Base-by-base conservation (phyloP, 1,140 invertebrate genomes). In the Penaeus chinensis region DNA sequence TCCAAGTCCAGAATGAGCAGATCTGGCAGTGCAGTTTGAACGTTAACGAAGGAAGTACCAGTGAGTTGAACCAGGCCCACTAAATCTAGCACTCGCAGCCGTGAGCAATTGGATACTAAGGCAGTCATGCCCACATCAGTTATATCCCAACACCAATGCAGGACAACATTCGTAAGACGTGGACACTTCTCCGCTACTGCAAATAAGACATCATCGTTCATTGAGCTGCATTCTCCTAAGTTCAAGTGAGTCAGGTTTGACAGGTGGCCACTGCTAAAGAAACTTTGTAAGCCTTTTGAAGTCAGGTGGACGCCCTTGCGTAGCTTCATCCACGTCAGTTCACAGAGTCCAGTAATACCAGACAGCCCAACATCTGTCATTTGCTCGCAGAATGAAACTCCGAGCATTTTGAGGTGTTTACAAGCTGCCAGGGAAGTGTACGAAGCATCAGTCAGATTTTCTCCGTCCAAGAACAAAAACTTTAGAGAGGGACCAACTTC, bases 71-170 rank as follows among this genome's bases (percentile, higher is more conserved):
- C 84, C 42, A 91, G 27, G 20, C 90, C 90, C 2, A 90, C 76
- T 42, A 91, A 74, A 69, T 90, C 87, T 13, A 91, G 61, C 13
- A 87, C 85, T 18, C 78, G 81, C 27, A 89, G 42, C 16, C 71
- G 83, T 16, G 77, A 84, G 71, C 90, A 90, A 3, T 62, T 63
- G 27, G 32, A 60, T 0, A 91, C 76, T 20, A 91, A 77, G 54
- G 77, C 74, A 27, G 71, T 80, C 2, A 91, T 80, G n/a, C 90
- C 90, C 19, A 32, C 54, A 61, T 91, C 90, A 0, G 90, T 91
- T 32, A 91, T 83, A 10, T 91, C 90, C 90, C 89, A 90, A 79
- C 90, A 91, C 90, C 90, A 90, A 61, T 82, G 78, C n/a, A 91
- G 82, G 24, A 66, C 80, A 47, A 91, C 24, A 42, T 78, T 77